Percentiles rank a stretch among this genome's conserved stretches.
These are phyloP conservation scores for Notospermus geniculatus DNA, from an alignment of 1,140 invertebrate genomes.

Conservation along the genomic window DNA sequence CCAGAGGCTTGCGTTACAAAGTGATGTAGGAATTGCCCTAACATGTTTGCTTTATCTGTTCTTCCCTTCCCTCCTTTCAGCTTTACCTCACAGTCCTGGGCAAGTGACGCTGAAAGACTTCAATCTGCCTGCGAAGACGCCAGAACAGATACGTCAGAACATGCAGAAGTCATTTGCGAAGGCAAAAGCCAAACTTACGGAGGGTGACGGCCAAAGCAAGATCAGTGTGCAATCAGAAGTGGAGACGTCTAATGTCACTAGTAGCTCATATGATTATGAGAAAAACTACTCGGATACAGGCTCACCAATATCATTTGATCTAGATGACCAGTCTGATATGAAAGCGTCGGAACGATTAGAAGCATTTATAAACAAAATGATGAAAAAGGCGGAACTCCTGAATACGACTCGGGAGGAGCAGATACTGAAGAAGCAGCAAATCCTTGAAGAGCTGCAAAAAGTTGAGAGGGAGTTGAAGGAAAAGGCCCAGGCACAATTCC, in stretches of 20 bases:
- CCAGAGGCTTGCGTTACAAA: too few relatives aligned
- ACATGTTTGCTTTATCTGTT: too few relatives aligned
- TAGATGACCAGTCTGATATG: slow-evolving; percentile 32
- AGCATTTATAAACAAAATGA: slow-evolving; percentile 54
- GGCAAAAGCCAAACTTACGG: too few relatives aligned
- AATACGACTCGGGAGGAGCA: slow-evolving; percentile 64
- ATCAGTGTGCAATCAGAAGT: too few relatives aligned
- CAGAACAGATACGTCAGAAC: slow-evolving; percentile 32
- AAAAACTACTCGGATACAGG: slow-evolving; percentile 1
- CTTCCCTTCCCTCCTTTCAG: too few relatives aligned
- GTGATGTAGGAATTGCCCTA: too few relatives aligned
- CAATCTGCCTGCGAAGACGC: slow-evolving; percentile 27
- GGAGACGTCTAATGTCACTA: too few relatives aligned
- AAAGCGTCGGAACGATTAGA: slow-evolving; percentile 53
- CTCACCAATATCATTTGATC: slow-evolving; percentile 1
- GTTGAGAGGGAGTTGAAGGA: slow-evolving; percentile 73
- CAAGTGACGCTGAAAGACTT: slow-evolving; percentile 28
- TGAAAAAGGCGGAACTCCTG: slow-evolving; percentile 49
- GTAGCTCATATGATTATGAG: too few relatives aligned
- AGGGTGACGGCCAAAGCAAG: too few relatives aligned
- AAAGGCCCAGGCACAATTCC: slow-evolving; percentile 60
- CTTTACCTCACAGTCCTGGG: slow-evolving; percentile 18
- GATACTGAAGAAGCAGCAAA: slow-evolving; percentile 71
- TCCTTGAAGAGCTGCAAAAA: slow-evolving; percentile 74
- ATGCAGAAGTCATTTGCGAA: slow-evolving; percentile 29